Percentiles rank a stretch among this genome's conserved stretches.
phyloP scores from a whole-genome alignment of 2,113 vertebrate species.

The Sciurus niger region DNA sequence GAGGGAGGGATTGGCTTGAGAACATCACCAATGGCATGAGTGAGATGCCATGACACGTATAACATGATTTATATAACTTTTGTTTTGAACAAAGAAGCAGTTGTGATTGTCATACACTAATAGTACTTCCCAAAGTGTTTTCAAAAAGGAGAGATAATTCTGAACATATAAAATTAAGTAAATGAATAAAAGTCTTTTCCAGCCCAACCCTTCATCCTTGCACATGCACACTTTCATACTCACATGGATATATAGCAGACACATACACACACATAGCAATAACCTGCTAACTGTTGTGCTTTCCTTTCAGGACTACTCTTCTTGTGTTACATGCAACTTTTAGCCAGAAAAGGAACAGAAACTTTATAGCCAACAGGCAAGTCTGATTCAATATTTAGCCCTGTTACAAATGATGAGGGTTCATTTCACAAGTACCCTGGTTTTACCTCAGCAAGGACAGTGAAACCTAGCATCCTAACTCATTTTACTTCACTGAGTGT shows the following conservation, averaged over 20 bases:
- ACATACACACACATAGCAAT: not conserved
- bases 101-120: not conserved
- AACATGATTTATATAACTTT: not conserved
- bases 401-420: not conserved
- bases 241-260: not conserved
- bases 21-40: not conserved
- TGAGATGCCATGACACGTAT: not conserved
- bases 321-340: not conserved
- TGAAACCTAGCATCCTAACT: not conserved
- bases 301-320: not conserved
- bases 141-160: not conserved
- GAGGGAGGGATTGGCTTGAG: not conserved
- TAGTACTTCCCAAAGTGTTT: not conserved
- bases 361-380: accelerated
- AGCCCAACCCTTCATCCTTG: not conserved
- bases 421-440: not conserved
- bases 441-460: not conserved
- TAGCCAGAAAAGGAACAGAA: not conserved
- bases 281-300: not conserved
- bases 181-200: not conserved
- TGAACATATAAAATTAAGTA: not conserved
- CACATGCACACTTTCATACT: not conserved
- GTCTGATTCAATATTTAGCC: not conserved
- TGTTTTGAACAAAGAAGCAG: not conserved
- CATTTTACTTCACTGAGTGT: not conserved